Base-by-base conservation (phyloP, 2,797 vertebrate genomes). In the Pangasius djambal region DNA sequence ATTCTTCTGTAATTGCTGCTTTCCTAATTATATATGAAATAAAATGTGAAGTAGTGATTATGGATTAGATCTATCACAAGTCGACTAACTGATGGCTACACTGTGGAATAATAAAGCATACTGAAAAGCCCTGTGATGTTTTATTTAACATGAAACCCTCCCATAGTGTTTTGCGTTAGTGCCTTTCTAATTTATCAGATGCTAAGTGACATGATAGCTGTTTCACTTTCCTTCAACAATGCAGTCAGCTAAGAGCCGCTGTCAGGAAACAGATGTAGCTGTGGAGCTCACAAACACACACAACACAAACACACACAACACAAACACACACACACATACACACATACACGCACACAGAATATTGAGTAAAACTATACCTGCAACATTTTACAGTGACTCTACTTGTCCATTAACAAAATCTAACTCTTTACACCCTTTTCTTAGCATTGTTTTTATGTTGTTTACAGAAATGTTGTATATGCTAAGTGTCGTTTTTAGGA, bases 211-310 rank as follows among this genome's bases (percentile, higher is more conserved):
- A 63, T 87, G 63, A 91, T 82, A 75, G 67, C 67, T 87, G 82
- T 50, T 44, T 69, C 52, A 57, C 87, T 88, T 77, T 87, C 67
- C 86, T 48, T 84, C 8, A 20, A 50, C 74, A 75, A 40, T 82
- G 69, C 48, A 55, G 25, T 50, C 52, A 65, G 40, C 57, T 90
- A 85, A 85, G 31, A 78, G 31, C 57, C 52, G 82, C 86, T 87
- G 83, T 87, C 82, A 88, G 75, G 70, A 69, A 89, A 85, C 90
- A 89, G 86, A 87, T 90, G 88, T 83, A 74, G 86, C 88, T 89
- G 50, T 89, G 31, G 57, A 83, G 70, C 79, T 83, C 79, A 48
- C 37, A 20, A 83, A 57, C 57, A 55, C 12, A 52, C 25, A 34
- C 83, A 85, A 52, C 82, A 67, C 84, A 52, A 16, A 37, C 44